Percentiles rank a stretch among this genome's conserved stretches.
These are phyloP conservation scores for Albula goreensis DNA, from an alignment of 2,113 vertebrate species.

Conservation along the genomic window DNA sequence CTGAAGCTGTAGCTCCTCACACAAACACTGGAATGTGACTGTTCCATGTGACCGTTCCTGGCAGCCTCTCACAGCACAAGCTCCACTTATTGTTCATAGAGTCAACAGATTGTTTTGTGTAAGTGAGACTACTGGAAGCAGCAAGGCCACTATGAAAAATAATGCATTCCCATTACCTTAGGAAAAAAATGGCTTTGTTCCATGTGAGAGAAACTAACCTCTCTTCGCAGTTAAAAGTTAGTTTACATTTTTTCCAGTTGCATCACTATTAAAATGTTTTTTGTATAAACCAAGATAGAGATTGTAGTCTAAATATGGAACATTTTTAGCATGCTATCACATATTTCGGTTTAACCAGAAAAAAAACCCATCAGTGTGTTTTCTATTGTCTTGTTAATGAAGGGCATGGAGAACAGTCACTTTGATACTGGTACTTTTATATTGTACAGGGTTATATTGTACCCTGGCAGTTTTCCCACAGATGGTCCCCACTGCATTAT, in stretches of 20 bases:
- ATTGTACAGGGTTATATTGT: too few species aligned
- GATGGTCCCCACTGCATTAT: too few species aligned
- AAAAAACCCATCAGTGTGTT: background rate
- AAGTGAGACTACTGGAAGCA: background rate
- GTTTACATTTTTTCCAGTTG: background rate
- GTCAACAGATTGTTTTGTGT: background rate
- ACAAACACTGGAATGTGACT: background rate
- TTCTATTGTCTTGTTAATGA: background rate
- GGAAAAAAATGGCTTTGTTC: background rate
- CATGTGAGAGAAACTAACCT: background rate
- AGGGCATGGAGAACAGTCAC: too few species aligned
- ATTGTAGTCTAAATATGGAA: background rate
- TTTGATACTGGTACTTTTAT: too few species aligned
- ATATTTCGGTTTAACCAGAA: background rate
- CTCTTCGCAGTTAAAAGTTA: background rate
- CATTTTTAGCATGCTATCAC: background rate
- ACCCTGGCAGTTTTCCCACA: too few species aligned
- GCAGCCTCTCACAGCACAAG: background rate
- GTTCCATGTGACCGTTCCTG: background rate
- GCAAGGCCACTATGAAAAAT: background rate
- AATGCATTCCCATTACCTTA: background rate
- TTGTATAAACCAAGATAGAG: background rate
- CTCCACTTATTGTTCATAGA: background rate
- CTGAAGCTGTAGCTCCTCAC: background rate
- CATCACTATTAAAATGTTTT: background rate